Base-by-base conservation (phyloP, 2,797 vertebrate genomes). In the Fringilla coelebs region DNA sequence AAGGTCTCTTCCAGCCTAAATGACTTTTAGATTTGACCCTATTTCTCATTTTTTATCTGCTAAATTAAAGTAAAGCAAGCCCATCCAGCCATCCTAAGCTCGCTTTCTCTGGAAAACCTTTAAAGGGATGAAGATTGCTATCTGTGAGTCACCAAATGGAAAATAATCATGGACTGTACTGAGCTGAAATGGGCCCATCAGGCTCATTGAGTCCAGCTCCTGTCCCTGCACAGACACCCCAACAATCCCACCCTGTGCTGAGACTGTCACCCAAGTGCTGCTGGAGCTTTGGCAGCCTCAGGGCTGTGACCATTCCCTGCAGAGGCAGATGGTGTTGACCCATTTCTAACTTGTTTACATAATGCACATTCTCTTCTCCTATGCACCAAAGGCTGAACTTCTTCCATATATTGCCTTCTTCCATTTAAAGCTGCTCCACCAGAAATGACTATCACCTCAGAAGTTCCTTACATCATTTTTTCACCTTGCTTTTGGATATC, bases 151-250 rank as follows among this genome's bases (percentile, higher is more conserved):
- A 89, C 15, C 31, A 55, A 2, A 9, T 51, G 41, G 25, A 22
- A 83, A 85, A 36, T 32, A n/a, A 13, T 36, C 40, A 14, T 41
- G 8, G 10, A 17, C 25, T 34, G 25, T 11, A 3, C 51, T 32
- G n/a, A 40, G n/a, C 11, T 65, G 51, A 7, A 71, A 46, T 36
- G 10, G 29, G 6, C 29, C 9, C 45, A 28, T 6, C 11, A 31
- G 40, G 34, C 2, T 70, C 17, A 5, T 3, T 6, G 17, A 54
- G 55, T 21, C 0, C 38, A 49, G 0, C 24, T 16, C 63, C 28
- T 38, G 24, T 2, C 32, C 49, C 32, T 31, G 28, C 38, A 76
- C 11, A 57, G 32, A 57, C 18, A 24, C 13, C 6, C 32, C 25
- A 77, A 12, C 20, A 58, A 52, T 14, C 66, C 63, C 45, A 71